Conservation (phyloP, 2,797 vertebrate species). For the Acipenser ruthenus region DNA sequence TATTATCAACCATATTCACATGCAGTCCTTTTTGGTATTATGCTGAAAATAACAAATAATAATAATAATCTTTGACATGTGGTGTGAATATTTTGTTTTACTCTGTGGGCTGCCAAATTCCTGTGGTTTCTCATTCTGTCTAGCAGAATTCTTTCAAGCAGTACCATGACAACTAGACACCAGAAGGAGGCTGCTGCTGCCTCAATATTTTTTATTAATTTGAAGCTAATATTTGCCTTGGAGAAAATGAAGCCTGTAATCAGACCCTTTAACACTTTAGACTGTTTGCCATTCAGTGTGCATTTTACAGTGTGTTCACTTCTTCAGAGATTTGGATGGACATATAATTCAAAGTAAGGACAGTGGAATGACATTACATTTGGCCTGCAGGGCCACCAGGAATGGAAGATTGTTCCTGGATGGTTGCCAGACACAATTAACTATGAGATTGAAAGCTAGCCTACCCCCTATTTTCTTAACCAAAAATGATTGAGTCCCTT, state of each 20-base stretch:
- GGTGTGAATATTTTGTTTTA: conserved; percentile 44
- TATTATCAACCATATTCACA: no score
- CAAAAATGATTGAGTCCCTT: no score
- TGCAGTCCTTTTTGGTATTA: no score
- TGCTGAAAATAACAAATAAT: no score
- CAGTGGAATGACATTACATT: no score
- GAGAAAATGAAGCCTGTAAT: background rate
- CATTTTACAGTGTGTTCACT: background rate
- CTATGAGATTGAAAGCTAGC: no score
- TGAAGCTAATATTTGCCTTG: background rate
- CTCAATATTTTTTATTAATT: conserved; percentile 1
- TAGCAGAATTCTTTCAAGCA: conserved; percentile 18
- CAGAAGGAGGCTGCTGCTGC: conserved; percentile 1
- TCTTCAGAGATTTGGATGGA: no score
- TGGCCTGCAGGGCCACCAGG: no score
- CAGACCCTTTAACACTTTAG: background rate
- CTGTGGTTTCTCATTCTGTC: conserved; percentile 45
- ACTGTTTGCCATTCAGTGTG: background rate
- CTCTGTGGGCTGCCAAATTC: conserved; percentile 35
- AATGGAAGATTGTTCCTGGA: no score
- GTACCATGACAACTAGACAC: conserved; percentile 3
- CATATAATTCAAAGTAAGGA: no score
- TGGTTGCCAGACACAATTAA: no score
- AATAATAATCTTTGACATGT: conserved; percentile 23
- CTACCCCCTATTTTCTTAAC: no score